These are phyloP conservation scores for Psettodes erumei DNA, from an alignment of 2,113 vertebrate species.

Conservation along the genomic window DNA sequence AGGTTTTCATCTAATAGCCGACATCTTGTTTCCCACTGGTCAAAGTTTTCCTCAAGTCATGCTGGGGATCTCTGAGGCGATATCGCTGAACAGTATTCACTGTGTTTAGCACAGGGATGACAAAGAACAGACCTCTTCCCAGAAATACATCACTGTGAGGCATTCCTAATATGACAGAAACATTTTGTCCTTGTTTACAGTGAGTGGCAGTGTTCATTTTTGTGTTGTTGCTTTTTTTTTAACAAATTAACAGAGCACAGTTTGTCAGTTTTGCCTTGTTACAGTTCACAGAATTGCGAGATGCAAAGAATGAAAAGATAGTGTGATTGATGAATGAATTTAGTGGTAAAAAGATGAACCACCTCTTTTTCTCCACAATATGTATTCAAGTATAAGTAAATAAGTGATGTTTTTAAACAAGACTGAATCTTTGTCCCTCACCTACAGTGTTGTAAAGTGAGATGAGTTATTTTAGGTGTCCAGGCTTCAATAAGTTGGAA, in stretches of 20 bases:
- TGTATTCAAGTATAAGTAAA: not conserved
- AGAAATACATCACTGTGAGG: not conserved
- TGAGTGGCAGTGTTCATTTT: no score
- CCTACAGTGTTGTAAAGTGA: not conserved
- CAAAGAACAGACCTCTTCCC: not conserved
- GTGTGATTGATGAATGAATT: not conserved
- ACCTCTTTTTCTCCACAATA: not conserved
- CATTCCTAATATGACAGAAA: not conserved
- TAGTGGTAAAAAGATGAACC: not conserved
- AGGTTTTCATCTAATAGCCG: conserved; percentile 42
- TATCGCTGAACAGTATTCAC: conserved; percentile 17
- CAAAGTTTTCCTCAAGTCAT: conserved; percentile 30
- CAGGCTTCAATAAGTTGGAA: not conserved
- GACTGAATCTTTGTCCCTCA: not conserved
- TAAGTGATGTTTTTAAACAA: not conserved
- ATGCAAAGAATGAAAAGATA: not conserved
- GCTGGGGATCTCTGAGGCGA: conserved; percentile 3
- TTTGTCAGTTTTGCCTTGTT: not conserved
- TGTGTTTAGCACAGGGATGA: conserved; percentile 3
- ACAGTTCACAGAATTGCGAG: not conserved
- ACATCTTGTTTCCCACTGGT: conserved; percentile 48
- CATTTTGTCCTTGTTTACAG: not conserved
- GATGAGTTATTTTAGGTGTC: not conserved
- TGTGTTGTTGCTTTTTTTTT: no score
- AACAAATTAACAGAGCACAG: not conserved